These are phyloP conservation scores for Rhamphomyia laevipes DNA, from an alignment of 2,888 invertebrate genomes.

Conservation along the genomic window DNA sequence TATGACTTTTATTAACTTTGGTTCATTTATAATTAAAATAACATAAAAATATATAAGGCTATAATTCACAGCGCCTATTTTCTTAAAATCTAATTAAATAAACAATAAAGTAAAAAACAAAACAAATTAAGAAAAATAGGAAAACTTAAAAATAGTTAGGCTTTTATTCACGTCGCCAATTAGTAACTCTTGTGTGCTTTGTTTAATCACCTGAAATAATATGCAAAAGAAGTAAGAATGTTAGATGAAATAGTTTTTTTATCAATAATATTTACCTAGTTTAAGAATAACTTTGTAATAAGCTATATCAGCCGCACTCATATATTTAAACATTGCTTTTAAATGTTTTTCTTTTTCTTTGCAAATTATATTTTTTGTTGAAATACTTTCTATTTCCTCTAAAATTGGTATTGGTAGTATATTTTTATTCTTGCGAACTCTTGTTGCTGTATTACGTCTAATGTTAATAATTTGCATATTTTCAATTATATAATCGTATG, in stretches of 20 bases:
- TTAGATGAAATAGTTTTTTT: not conserved
- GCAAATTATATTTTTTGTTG: not conserved
- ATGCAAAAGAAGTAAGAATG: too few relatives aligned
- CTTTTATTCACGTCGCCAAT: too few relatives aligned
- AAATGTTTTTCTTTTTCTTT: not conserved
- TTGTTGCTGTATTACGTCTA: not conserved
- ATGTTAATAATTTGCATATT: not conserved
- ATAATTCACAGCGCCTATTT: too few relatives aligned
- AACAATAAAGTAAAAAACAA: too few relatives aligned
- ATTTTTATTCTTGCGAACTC: not conserved
- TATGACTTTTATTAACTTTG: too few relatives aligned
- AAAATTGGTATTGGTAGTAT: not conserved
- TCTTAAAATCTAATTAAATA: too few relatives aligned
- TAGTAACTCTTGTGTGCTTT: too few relatives aligned
- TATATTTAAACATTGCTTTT: constrained; percentile 1
- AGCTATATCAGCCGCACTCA: constrained; percentile 1
- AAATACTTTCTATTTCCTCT: not conserved
- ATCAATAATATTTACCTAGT: constrained; percentile 1
- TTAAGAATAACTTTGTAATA: not conserved
- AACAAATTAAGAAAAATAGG: too few relatives aligned
- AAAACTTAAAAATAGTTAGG: too few relatives aligned
- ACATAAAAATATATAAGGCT: too few relatives aligned
- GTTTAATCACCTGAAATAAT: too few relatives aligned
- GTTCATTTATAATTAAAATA: too few relatives aligned
- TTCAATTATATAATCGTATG: not conserved